Evolutionary conservation across 37 sponge, comb jelly and placozoan genomes (phyloP).

Genomic region (Hormiphora californensis): DNA sequence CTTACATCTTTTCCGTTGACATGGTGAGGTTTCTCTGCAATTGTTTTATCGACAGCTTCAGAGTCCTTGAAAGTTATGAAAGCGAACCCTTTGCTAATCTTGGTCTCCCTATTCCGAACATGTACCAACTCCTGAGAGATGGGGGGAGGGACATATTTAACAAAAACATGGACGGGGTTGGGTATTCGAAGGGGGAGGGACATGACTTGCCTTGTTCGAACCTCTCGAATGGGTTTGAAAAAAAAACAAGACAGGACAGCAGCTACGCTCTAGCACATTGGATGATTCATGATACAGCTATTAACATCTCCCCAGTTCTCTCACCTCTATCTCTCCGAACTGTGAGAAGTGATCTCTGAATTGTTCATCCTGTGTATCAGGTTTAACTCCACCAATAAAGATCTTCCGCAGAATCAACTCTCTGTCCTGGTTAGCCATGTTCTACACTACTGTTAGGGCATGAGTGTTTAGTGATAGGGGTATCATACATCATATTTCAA

Average conservation of each 20-base stretch:
- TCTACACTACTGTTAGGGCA: too few relatives aligned
- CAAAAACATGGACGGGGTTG: too few relatives aligned
- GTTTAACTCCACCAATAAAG: constrained; percentile 24
- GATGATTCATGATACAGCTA: background rate
- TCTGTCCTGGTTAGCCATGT: background rate
- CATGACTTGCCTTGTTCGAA: too few relatives aligned
- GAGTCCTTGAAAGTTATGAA: constrained; percentile 7
- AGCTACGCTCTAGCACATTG: background rate
- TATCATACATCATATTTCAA: too few relatives aligned
- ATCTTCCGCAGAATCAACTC: constrained; percentile 46
- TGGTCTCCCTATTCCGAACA: constrained; percentile 12
- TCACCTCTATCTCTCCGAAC: constrained; percentile 40
- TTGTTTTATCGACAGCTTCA: background rate
- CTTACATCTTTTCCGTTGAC: constrained; percentile 24
- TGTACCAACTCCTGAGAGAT: constrained; percentile 1
- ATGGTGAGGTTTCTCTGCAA: constrained; percentile 31
- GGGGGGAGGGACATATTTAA: too few relatives aligned
- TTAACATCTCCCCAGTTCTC: background rate
- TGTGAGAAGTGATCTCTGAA: constrained; percentile 26
- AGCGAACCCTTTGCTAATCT: constrained; percentile 8
- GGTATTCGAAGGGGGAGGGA: too few relatives aligned
- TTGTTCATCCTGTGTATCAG: constrained; percentile 31
- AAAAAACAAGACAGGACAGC: too few relatives aligned
- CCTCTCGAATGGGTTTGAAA: too few relatives aligned
- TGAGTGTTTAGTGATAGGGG: too few relatives aligned